These are phyloP conservation scores for Drosophila cyrtoloma DNA, from an alignment of 2,888 invertebrate genomes.

Conservation along the genomic window DNA sequence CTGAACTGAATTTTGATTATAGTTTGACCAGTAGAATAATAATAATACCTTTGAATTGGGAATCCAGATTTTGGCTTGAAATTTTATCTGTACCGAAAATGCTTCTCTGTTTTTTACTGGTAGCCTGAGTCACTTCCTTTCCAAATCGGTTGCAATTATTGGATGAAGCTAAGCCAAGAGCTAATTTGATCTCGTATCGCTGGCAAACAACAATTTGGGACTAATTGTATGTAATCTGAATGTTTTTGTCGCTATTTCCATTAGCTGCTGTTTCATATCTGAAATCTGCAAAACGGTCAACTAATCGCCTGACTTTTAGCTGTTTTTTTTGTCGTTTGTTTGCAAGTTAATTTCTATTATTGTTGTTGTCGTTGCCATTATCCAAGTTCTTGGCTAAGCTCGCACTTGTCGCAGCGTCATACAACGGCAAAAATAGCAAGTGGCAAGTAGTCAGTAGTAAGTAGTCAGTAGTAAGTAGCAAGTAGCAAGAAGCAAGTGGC, in stretches of 20 bases:
- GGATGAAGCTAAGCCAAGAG: slow-evolving; percentile 29
- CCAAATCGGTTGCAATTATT: slow-evolving; percentile 32
- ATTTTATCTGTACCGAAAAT: not conserved
- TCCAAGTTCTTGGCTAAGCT: slow-evolving; percentile 46
- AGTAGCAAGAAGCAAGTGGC: slow-evolving; percentile 33
- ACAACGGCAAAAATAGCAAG: slow-evolving; percentile 35
- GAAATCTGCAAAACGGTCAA: slow-evolving; percentile 62
- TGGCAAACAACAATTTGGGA: slow-evolving; percentile 34
- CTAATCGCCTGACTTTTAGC: slow-evolving; percentile 54
- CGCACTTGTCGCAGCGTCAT: slow-evolving; percentile 68
- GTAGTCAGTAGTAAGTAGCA: slow-evolving; percentile 4
- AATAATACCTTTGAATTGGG: not conserved
- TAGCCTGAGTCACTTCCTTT: slow-evolving; percentile 9
- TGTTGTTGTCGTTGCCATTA: slow-evolving; percentile 56
- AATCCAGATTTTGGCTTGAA: not conserved
- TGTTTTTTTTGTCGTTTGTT: slow-evolving; percentile 20
- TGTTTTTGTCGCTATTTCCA: slow-evolving; percentile 42
- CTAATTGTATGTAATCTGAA: slow-evolving; percentile 51
- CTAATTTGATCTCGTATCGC: slow-evolving; percentile 45
- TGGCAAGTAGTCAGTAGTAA: slow-evolving; percentile 16
- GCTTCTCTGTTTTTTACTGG: not conserved
- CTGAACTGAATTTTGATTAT: not conserved
- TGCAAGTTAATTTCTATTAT: slow-evolving; percentile 70
- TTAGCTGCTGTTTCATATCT: slow-evolving; percentile 52
- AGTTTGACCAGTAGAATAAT: not conserved